Base-by-base conservation (phyloP, 1,140 invertebrate species). In the Psilanteris sp. region DNA sequence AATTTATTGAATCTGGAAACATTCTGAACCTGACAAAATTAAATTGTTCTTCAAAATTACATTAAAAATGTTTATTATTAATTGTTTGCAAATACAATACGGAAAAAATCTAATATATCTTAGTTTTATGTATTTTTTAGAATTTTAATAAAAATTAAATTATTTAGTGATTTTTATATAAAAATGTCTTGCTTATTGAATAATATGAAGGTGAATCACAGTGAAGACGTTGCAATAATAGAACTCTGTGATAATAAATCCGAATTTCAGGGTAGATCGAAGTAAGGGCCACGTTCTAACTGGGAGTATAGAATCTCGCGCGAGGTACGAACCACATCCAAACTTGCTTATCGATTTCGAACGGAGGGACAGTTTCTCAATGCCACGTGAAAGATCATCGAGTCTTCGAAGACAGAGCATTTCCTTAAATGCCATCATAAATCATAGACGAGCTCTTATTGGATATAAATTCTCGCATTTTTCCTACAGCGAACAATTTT, bases 361-460 rank as follows among this genome's bases (percentile, higher is more conserved):
- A 14, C 52, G 75, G 7, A 76, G 66, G 71, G 66, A 80, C 27
- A 73, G 75, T 66, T 61, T 77, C 39, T 66, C 77, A 48, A 55
- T 71, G 31, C 59, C 74, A 20, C 67, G 59, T 48, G 74, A 71
- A 22, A 79, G 79, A 73, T 74, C 66, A 32, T 77, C 78, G 46
- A 83, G 81, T 55, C 68, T 84, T 4, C 71, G 80, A 39, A 81
- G 82, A 61, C 83, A 84, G 67, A 87, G 83, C 43, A 82, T 82
- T 59, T 81, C 81, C 15, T 74, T 86, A 15, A 87, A 86, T 55
- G 79, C 82, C 9, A 82, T 85, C 43, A 82, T 87, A 44, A 85
- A 87, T 81, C 81, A 83, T 55, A 78, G 81, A 64, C 72, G 83
- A 16, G 83, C 82, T 10, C 78, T 86, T 15, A 78, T 87, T 43